Base-by-base conservation (phyloP, 2,113 vertebrate genomes). In the Gobiocypris rarus region DNA sequence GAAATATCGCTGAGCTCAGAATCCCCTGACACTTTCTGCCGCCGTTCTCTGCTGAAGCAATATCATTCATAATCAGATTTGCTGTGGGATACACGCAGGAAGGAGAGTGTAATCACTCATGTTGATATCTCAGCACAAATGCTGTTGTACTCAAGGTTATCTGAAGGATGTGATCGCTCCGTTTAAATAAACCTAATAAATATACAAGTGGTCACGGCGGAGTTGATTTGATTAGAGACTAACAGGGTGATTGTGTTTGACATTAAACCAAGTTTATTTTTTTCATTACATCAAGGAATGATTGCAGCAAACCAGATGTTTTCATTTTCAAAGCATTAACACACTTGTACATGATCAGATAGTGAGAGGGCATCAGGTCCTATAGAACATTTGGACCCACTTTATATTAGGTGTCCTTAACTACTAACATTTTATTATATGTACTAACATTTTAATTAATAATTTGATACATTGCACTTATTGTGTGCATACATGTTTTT, bases 1-100 rank as follows among this genome's bases (percentile, higher is more conserved):
- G 90, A 93, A 91, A 91, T 84, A 83, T 86, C 24, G 74, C 83
- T 86, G 65, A 84, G 79, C 83, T 70, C 76, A 34, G 75, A 85
- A 74, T 83, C 74, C 71, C 63, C 43, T 70, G 78, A 86, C 22
- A 84, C 22, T 38, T 80, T 84, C 34, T 65, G 63, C 58, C 28
- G 61, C 76, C 75, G 41, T n/a, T 52, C 59, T 85, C 75, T 78
- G 71, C 83, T 75, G 81, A 48, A 84, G 74, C 61, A 67, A 71
- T 58, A 84, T 73, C 34, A 65, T 76, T 84, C 87, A 61, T 88
- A 71, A 83, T 84, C 71, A 81, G 41, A 58, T 45, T 61, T 86
- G 70, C 63, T 56, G 73, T 76, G 73, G 75, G 81, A 87, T 73
- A 77, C 83, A 34, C 28, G 48, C 65, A 43, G 34, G 54, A 78